These are phyloP conservation scores for Morpho deidamia DNA, from an alignment of 2,888 invertebrate species.

Conservation along the genomic window DNA sequence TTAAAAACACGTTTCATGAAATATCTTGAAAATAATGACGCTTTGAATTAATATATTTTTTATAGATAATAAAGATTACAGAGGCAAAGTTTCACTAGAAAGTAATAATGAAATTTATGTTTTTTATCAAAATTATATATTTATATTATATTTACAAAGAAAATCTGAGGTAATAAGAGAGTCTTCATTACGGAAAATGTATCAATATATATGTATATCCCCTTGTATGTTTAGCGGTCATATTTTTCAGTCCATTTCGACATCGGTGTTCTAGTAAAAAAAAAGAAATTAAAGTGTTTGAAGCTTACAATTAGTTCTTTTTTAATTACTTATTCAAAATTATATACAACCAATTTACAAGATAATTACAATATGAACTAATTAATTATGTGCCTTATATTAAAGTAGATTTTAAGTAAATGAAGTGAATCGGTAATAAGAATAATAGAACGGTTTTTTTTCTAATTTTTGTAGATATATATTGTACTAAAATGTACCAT, in stretches of 20 bases:
- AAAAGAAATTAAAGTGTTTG: neutral
- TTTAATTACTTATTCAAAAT: constrained; percentile 44
- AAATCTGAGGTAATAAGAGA: too few relatives aligned
- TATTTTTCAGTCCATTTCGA: too few relatives aligned
- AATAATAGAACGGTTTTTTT: neutral
- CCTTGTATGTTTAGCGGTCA: too few relatives aligned
- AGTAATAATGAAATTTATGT: too few relatives aligned
- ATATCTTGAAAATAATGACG: neutral
- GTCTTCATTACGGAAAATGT: too few relatives aligned
- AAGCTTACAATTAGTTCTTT: constrained; percentile 1
- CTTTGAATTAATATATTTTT: too few relatives aligned
- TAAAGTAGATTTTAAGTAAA: constrained; percentile 10
- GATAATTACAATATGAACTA: constrained; percentile 36
- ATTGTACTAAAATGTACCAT: neutral
- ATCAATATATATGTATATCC: too few relatives aligned
- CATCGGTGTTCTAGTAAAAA: neutral
- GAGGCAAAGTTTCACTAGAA: too few relatives aligned
- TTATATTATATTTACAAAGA: too few relatives aligned
- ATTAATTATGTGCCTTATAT: constrained; percentile 34
- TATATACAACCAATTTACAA: constrained; percentile 76
- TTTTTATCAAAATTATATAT: too few relatives aligned
- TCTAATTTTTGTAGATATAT: neutral
- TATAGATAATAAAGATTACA: too few relatives aligned
- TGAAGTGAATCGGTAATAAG: neutral
- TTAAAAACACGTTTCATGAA: constrained; percentile 27